Evolutionary conservation across 2,888 invertebrate species (phyloP).

Genomic region (Cerastoderma edule): DNA sequence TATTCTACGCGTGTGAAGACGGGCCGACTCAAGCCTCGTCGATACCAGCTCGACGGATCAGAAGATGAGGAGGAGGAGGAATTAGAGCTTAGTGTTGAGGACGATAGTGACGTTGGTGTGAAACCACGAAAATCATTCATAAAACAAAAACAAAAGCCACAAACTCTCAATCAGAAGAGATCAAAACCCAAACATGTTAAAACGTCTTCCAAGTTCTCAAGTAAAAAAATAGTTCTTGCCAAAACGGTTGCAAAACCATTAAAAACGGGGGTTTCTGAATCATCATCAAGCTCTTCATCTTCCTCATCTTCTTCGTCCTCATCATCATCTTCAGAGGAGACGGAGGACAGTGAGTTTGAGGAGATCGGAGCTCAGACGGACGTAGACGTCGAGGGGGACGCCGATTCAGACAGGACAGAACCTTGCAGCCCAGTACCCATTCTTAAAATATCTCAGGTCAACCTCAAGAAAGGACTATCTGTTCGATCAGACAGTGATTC

Average conservation of each 20-base stretch:
- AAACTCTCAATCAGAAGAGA: not conserved
- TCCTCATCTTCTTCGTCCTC: constrained; percentile 8
- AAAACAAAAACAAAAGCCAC: constrained; percentile 3
- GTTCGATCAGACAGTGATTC: constrained; percentile 22
- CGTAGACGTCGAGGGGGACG: constrained; percentile 26
- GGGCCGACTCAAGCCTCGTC: constrained; percentile 58
- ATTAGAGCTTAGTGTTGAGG: constrained; percentile 1
- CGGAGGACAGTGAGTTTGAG: not conserved
- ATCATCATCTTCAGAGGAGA: too few relatives aligned
- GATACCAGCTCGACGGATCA: constrained; percentile 53
- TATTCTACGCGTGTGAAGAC: constrained; percentile 67
- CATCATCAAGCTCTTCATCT: not conserved
- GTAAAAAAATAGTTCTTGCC: constrained; percentile 7
- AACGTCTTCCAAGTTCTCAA: constrained; percentile 9
- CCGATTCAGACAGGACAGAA: constrained; percentile 25
- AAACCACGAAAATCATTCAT: not conserved
- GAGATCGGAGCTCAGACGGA: constrained; percentile 1
- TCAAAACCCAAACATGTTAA: constrained; percentile 5
- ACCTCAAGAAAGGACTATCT: too few relatives aligned
- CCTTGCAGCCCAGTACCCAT: constrained; percentile 34
- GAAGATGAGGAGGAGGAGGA: constrained; percentile 49
- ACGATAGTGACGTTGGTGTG: constrained; percentile 31
- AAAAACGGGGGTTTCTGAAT: not conserved
- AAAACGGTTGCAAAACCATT: not conserved
- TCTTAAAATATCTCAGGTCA: constrained; percentile 24